Conservation (phyloP, 2,888 invertebrate genomes). For the Aricia artaxerxes region DNA sequence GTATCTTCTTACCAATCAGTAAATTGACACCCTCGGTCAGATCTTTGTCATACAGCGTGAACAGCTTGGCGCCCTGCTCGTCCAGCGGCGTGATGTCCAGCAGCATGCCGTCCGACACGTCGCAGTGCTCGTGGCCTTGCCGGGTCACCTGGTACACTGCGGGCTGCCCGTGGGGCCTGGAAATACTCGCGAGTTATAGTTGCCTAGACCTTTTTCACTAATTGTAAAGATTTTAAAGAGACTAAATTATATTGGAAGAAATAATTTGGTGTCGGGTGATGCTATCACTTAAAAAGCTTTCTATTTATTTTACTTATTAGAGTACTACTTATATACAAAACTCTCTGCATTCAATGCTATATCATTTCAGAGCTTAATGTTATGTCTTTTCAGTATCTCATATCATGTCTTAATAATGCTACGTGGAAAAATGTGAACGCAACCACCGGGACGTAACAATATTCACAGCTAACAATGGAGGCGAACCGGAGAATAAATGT, state of each 20-base stretch:
- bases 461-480: conserved; percentile 2
- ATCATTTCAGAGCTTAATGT: not conserved
- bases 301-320: not conserved
- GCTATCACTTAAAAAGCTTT: not conserved
- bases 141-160: conserved; percentile 86
- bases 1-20: conserved; percentile 80
- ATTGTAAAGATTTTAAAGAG: no score
- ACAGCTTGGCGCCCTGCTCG: conserved; percentile 83
- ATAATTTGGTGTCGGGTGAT: no score
- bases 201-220: not conserved
- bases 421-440: not conserved
- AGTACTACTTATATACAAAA: not conserved
- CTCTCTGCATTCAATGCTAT: no score
- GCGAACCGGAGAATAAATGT: conserved; percentile 7
- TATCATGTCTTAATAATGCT: not conserved
- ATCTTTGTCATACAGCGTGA: conserved; percentile 87
- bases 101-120: conserved; percentile 84
- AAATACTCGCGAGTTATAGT: not conserved
- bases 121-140: conserved; percentile 86
- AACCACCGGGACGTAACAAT: conserved; percentile 18
- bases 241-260: no score
- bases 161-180: conserved; percentile 68
- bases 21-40: conserved; percentile 86
- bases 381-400: not conserved
- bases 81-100: conserved; percentile 85